These are phyloP conservation scores for Fistularia tabacaria DNA, from an alignment of 2,797 vertebrate genomes.

Conservation along the genomic window DNA sequence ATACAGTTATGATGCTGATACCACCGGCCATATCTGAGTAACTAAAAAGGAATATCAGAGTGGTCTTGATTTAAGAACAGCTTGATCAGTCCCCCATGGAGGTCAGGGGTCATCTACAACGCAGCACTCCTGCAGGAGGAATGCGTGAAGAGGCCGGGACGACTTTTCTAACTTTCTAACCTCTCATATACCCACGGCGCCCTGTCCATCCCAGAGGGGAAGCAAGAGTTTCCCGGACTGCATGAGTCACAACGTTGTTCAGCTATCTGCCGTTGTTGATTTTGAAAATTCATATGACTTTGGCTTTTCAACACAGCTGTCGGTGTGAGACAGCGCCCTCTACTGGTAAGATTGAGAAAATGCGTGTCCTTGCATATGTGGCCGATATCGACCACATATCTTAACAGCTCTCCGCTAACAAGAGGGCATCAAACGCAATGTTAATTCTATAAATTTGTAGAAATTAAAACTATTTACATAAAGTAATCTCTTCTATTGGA, in stretches of 20 bases:
- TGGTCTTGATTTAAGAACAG: too few relatives aligned
- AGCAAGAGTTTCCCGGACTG: not conserved
- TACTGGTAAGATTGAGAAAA: slow-evolving; percentile 16
- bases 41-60: slow-evolving; percentile 13
- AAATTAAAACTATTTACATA: too few relatives aligned
- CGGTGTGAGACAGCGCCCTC: slow-evolving; percentile 25
- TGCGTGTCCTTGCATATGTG: not conserved
- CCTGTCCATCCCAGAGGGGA: slow-evolving; percentile 2
- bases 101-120: slow-evolving; percentile 18
- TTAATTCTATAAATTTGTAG: too few relatives aligned
- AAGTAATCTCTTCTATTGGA: too few relatives aligned
- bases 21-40: not conserved
- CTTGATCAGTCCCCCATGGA: slow-evolving; percentile 11
- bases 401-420: too few relatives aligned
- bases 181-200: not conserved
- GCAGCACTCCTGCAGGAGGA: slow-evolving; percentile 17
- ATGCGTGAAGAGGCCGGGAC: not conserved
- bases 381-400: not conserved
- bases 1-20: not conserved
- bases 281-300: not conserved
- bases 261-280: not conserved
- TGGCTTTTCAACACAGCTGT: not conserved
- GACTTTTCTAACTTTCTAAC: not conserved
- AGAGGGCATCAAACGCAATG: too few relatives aligned
- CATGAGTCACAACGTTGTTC: not conserved